Evolutionary conservation across 2,888 invertebrate species (phyloP).

Genomic region (Ormyrus thymus): DNA sequence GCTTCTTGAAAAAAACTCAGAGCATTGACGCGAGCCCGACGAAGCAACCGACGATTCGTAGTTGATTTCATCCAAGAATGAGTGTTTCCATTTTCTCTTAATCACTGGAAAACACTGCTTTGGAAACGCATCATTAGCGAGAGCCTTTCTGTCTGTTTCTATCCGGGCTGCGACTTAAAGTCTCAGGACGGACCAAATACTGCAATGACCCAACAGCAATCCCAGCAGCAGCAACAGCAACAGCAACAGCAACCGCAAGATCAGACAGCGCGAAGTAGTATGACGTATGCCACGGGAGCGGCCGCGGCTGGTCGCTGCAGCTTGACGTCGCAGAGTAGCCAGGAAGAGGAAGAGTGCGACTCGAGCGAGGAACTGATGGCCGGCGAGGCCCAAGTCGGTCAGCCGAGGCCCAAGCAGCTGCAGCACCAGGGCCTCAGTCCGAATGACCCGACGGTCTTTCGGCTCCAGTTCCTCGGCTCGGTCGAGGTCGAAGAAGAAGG

Average conservation of each 20-base stretch:
- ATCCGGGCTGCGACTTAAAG: slow-evolving; percentile 23
- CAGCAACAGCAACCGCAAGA: neutral
- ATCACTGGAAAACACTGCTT: neutral
- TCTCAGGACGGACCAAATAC: slow-evolving; percentile 37
- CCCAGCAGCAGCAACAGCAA: neutral
- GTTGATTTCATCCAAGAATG: neutral
- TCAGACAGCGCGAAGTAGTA: neutral
- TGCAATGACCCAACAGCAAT: slow-evolving; percentile 9
- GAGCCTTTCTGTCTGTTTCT: slow-evolving; percentile 22
- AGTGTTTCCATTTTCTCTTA: neutral
- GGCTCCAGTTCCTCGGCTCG: slow-evolving; percentile 89
- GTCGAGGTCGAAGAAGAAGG: slow-evolving; percentile 90
- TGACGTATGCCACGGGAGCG: slow-evolving; percentile 55
- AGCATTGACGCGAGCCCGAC: neutral
- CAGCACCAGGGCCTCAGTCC: slow-evolving; percentile 69
- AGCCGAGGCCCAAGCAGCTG: slow-evolving; percentile 40
- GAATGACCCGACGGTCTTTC: slow-evolving; percentile 81
- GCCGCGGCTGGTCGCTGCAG: slow-evolving; percentile 66
- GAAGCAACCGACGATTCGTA: slow-evolving; percentile 24
- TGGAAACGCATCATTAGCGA: slow-evolving; percentile 20
- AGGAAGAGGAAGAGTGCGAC: slow-evolving; percentile 73
- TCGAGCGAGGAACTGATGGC: slow-evolving; percentile 74
- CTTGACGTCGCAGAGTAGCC: slow-evolving; percentile 70
- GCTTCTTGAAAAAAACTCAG: slow-evolving; percentile 11
- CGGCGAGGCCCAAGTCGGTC: slow-evolving; percentile 62